A percentile compares a stretch with the other conserved stretches of the same genome.
phyloP scores from a whole-genome alignment of 2,113 vertebrate genomes.

The Falcunculus frontatus region DNA sequence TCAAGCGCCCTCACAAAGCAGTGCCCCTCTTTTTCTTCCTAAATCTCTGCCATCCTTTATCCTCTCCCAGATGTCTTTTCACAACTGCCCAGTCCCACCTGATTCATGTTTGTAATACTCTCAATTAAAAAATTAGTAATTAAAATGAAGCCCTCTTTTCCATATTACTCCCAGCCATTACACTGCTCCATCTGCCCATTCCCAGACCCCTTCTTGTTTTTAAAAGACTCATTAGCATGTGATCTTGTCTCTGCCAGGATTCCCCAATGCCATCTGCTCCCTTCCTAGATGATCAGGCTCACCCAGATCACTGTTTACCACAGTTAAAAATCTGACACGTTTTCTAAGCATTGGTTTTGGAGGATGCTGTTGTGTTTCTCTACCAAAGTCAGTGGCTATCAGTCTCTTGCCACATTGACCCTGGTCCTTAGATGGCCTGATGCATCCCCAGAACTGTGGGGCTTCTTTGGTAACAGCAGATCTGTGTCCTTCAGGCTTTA shows the following conservation, averaged over 20 bases:
- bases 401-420: background rate
- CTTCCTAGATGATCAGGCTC: background rate
- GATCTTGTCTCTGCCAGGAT: constrained; percentile 39
- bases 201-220: background rate
- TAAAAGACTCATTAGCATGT: constrained; percentile 32
- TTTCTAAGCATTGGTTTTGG: background rate
- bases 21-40: background rate
- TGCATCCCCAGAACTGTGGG: background rate
- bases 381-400: background rate
- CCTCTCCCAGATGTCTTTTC: constrained; percentile 26
- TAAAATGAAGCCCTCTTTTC: constrained; percentile 45
- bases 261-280: constrained; percentile 42
- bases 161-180: constrained; percentile 5
- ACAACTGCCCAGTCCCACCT: constrained; percentile 26
- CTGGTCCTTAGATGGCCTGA: background rate
- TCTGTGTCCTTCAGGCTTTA: background rate
- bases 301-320: background rate
- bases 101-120: constrained; percentile 9
- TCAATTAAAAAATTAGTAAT: constrained; percentile 50
- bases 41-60: constrained; percentile 25
- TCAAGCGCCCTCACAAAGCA: background rate
- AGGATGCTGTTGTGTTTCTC: background rate
- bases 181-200: constrained; percentile 45
- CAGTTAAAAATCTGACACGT: background rate
- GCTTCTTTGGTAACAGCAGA: background rate